phyloP scores from a whole-genome alignment of 2,888 invertebrate species.

The Acrobasis consociella region DNA sequence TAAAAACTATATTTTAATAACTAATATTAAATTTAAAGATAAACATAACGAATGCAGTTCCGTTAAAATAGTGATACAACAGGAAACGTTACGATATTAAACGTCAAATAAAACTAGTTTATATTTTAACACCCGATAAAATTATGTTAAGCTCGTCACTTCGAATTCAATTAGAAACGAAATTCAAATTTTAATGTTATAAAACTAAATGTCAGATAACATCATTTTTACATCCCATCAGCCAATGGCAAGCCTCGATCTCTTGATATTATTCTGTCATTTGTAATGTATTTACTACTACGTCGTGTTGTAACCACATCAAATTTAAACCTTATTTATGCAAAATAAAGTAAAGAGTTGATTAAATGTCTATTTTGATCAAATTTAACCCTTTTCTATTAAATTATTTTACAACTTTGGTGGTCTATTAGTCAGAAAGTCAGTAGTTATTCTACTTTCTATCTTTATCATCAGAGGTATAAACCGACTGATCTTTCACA shows the following conservation, averaged over 20 bases:
- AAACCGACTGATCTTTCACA: background rate
- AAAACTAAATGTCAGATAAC: slow-evolving; percentile 40
- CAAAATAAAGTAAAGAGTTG: background rate
- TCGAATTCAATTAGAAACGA: slow-evolving; percentile 39
- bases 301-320: slow-evolving; percentile 22
- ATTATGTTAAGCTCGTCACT: slow-evolving; percentile 37
- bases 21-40: background rate
- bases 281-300: background rate
- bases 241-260: slow-evolving; percentile 37
- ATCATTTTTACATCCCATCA: slow-evolving; percentile 38
- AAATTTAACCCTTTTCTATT: background rate
- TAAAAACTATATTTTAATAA: background rate
- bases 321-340: background rate
- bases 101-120: slow-evolving; percentile 24
- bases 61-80: background rate
- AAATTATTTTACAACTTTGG: background rate
- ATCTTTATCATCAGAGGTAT: background rate
- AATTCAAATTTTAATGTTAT: slow-evolving; percentile 41
- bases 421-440: slow-evolving; percentile 1
- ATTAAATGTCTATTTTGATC: background rate
- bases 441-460: background rate
- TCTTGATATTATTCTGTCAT: background rate
- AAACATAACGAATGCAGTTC: slow-evolving; percentile 2
- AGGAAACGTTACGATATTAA: background rate
- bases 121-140: slow-evolving; percentile 33